Evolutionary conservation across 2,888 invertebrate genomes (phyloP), one percentile per base, ranked within the genome.

Genomic region (Parapristionchus giblindavisi): DNA sequence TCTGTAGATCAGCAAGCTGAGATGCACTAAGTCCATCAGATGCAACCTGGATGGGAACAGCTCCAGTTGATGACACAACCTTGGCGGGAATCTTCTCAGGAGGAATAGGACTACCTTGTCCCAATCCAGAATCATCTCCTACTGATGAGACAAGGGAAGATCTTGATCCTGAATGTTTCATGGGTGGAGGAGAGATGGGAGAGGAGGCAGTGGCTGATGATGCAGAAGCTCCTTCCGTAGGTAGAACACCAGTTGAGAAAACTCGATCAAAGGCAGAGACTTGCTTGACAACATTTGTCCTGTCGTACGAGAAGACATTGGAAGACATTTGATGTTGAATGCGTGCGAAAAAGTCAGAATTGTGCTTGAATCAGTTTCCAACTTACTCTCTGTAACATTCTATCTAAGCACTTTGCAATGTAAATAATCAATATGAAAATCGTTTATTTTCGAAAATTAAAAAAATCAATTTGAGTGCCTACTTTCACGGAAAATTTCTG

Each of bases 1-100:
- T 78, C 74, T 86, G 84, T 32, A 87, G 78, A 56, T 80, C 84
- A 56, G 85, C 87, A 29, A 87, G 75, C 70, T 85, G 84, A 17
- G 81, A 86, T n/a, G 82, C 82, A 32, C 83, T 83, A 24, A 87
- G 78, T 24, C 80, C 83, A 48, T 87, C 83, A 29, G 70, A 70
- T 3, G 70, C 36, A 1, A 70, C 70, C 38, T 70, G 70, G 54
- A 70, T 70, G 27, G 70, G 70, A n/a, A n/a, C n/a, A n/a, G n/a
- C n/a, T 11, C 66, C 66, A 27, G 70, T 17, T 24, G 38, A 34
- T 17, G 38, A 34, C 2, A 54, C 34, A 38, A 70, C 54, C 0
- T 29, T 29, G 32, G 40, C 48, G 1, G 38, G 38, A 14, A 29
- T 21, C 43, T 72, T 72, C 48, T 72, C 72, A 11, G 48, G 60